Evolutionary conservation across 1,140 invertebrate genomes (phyloP).

Genomic region (Grapholita molesta): DNA sequence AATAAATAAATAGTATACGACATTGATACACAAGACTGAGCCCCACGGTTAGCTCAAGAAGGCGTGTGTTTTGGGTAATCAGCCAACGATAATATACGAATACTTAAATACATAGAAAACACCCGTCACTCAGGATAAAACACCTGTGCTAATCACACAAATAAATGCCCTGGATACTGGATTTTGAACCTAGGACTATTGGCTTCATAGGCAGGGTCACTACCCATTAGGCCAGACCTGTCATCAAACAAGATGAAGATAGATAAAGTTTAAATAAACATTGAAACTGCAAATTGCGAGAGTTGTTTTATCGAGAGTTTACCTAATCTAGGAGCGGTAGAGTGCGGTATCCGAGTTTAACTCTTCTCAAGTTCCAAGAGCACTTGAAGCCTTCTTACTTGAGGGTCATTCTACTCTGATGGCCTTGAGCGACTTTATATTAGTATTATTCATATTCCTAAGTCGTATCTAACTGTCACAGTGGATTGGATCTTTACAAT

Average conservation of each 20-base stretch:
- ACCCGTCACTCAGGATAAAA: no score
- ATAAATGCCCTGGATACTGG: no score
- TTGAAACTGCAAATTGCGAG: background rate
- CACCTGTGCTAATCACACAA: no score
- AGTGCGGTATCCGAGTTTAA: slow-evolving; percentile 2
- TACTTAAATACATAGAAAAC: no score
- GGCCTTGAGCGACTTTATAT: background rate
- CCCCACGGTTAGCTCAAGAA: no score
- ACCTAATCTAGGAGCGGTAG: background rate
- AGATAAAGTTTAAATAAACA: background rate
- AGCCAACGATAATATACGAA: no score
- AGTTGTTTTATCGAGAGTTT: background rate
- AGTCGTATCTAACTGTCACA: background rate
- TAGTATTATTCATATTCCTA: background rate
- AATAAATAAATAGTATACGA: no score
- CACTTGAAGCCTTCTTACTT: background rate
- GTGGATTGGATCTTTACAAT: background rate
- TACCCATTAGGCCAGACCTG: no score
- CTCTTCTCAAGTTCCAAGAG: slow-evolving; percentile 1
- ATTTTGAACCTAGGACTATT: no score
- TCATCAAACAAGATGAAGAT: background rate
- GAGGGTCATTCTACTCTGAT: slow-evolving; percentile 9
- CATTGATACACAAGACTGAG: no score
- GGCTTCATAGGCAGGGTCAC: no score
- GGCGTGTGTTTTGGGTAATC: no score